Percentiles rank a stretch among this genome's conserved stretches.
These are phyloP conservation scores for Ciona savignyi DNA, from an alignment of 23 tunicate species.

Conservation along the genomic window DNA sequence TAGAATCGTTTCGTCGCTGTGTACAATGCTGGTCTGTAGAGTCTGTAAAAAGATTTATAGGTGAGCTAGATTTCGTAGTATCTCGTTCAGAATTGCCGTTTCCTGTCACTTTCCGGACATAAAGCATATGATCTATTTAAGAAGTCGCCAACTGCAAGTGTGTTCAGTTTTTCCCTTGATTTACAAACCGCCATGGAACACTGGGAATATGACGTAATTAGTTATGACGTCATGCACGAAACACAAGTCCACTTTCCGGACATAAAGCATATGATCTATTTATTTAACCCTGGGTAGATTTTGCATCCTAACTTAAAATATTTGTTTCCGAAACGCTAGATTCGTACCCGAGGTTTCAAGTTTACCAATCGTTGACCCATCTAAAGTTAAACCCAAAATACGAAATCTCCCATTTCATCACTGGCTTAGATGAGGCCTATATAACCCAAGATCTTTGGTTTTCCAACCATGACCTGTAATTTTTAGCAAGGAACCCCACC, in stretches of 20 bases:
- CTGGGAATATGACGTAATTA: slow-evolving; percentile 5
- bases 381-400: neutral
- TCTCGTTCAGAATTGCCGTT: no score
- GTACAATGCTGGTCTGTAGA: slow-evolving; percentile 1
- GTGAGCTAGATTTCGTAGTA: no score
- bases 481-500: no score
- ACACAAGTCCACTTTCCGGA: no score
- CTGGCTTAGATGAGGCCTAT: neutral
- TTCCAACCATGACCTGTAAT: neutral
- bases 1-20: slow-evolving; percentile 4
- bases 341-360: neutral
- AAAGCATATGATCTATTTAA: no score
- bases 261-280: no score
- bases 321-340: neutral
- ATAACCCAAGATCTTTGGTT: neutral
- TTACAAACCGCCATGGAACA: slow-evolving; percentile 13
- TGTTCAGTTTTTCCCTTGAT: neutral
- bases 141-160: slow-evolving; percentile 5
- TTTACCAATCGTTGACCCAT: neutral
- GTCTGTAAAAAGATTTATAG: no score
- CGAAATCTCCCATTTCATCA: neutral
- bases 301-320: neutral
- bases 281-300: no score
- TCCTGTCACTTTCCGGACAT: no score
- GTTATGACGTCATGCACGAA: neutral